Evolutionary conservation across 2,113 vertebrate species (phyloP).

Genomic region (Oreotrochilus melanogaster): DNA sequence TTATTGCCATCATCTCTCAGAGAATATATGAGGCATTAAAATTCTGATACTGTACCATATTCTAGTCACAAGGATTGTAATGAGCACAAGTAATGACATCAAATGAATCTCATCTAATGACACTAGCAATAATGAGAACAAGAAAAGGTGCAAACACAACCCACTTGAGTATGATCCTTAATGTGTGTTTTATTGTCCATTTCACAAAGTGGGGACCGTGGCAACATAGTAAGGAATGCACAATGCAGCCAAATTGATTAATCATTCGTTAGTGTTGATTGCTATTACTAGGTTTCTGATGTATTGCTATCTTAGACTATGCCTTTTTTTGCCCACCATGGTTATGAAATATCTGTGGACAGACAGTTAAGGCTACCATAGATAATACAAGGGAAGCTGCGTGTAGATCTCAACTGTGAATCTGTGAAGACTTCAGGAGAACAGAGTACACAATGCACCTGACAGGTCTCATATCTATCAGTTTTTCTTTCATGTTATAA

Average conservation of each 20-base stretch:
- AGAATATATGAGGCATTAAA: constrained; percentile 70
- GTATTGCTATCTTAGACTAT: not conserved
- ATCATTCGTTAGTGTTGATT: not conserved
- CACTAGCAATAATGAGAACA: constrained; percentile 14
- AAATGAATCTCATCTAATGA: constrained; percentile 60
- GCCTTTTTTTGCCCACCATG: not conserved
- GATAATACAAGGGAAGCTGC: not conserved
- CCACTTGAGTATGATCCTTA: not conserved
- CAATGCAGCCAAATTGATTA: not conserved
- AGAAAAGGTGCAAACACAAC: constrained; percentile 28
- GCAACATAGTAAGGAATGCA: not conserved
- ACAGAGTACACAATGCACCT: not conserved
- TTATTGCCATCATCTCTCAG: constrained; percentile 69
- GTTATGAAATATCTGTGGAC: not conserved
- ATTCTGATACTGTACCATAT: constrained; percentile 60
- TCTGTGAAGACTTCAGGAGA: not conserved
- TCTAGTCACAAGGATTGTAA: constrained; percentile 72
- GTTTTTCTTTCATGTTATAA: not conserved
- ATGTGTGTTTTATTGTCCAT: not conserved
- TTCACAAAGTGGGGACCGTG: not conserved
- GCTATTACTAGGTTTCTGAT: not conserved
- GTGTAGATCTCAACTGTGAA: not conserved
- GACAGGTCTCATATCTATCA: not conserved
- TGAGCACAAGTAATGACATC: constrained; percentile 29
- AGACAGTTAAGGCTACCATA: not conserved